These are phyloP conservation scores for Sinelater perroti DNA, from an alignment of 2,888 invertebrate genomes.

Conservation along the genomic window DNA sequence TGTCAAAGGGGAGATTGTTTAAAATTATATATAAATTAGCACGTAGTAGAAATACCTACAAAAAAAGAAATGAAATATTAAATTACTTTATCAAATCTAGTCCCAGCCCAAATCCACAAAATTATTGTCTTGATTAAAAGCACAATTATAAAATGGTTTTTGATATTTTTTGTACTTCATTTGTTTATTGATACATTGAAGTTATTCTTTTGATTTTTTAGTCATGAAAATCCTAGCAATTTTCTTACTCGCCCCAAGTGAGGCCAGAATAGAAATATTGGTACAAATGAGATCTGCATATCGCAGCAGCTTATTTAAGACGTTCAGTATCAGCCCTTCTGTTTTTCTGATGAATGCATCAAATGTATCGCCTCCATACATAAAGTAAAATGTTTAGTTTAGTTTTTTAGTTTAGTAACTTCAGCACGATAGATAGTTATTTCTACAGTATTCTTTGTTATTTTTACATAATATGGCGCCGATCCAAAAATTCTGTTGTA, in stretches of 20 bases:
- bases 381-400: neutral
- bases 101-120: neutral
- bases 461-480: neutral
- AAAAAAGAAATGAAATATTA: too few species aligned
- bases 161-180: neutral
- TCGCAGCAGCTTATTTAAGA: neutral
- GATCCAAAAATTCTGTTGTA: slow-evolving; percentile 1
- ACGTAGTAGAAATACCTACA: too few species aligned
- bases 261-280: neutral
- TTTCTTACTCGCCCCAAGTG: neutral
- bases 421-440: neutral
- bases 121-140: neutral
- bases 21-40: too few species aligned
- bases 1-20: too few species aligned
- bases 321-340: neutral
- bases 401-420: neutral
- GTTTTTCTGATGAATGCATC: neutral
- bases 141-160: neutral
- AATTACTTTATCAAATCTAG: too few species aligned
- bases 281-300: neutral
- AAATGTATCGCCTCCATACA: neutral
- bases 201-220: too few species aligned
- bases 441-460: neutral
- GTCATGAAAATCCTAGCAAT: neutral
- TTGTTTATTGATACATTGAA: neutral